A percentile compares a stretch with the other conserved stretches of the same genome.
Evolutionary conservation across 2,888 invertebrate species (phyloP).

Genomic region (Formica aserva): DNA sequence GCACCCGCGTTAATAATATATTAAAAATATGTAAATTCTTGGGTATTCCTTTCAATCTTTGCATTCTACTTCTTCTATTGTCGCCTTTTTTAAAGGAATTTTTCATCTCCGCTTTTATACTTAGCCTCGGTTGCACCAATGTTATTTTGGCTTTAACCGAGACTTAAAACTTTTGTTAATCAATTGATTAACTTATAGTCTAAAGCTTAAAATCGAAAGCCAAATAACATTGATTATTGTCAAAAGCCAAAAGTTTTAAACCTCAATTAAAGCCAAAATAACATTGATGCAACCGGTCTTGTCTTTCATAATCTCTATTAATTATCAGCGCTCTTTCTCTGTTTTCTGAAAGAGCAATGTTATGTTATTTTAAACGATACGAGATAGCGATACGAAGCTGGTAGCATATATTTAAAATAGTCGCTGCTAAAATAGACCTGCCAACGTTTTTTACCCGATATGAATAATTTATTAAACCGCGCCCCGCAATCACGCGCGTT

Average conservation of each 20-base stretch:
- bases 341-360: not conserved
- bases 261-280: no score
- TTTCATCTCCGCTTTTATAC: not conserved
- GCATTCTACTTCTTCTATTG: not conserved
- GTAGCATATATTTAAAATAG: constrained; percentile 51
- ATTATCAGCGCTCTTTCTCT: not conserved
- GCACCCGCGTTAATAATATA: no score
- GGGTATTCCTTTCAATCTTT: not conserved
- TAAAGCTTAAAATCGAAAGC: no score
- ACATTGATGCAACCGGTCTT: no score
- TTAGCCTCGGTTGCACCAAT: not conserved
- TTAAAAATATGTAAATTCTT: no score
- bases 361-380: constrained; percentile 47
- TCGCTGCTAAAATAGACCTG: constrained; percentile 14
- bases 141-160: no score
- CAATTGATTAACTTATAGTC: no score
- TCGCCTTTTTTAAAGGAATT: not conserved
- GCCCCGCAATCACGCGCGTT: not conserved
- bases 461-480: constrained; percentile 68
- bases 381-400: constrained; percentile 34
- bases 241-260: no score
- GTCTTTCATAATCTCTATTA: not conserved
- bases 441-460: constrained; percentile 49
- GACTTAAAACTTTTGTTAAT: no score
- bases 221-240: no score